Conservation (phyloP, 2,888 invertebrate genomes). For the Ophion costatus region DNA sequence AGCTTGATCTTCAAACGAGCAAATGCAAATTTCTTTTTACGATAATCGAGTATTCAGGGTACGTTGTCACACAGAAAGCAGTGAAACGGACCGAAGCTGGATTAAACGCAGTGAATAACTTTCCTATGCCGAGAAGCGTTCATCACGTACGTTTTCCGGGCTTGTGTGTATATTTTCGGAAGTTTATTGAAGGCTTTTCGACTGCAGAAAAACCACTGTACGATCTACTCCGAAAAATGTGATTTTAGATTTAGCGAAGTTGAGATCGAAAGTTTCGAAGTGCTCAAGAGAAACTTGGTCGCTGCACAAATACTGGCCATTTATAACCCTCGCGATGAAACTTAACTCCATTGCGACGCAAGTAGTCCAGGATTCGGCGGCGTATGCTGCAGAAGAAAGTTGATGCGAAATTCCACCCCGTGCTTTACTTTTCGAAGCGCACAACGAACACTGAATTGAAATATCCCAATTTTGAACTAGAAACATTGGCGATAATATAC, state of each 20-base stretch:
- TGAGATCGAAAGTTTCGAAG: conserved; percentile 46
- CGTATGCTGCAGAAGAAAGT: conserved; percentile 75
- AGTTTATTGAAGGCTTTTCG: conserved; percentile 69
- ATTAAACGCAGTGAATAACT: conserved; percentile 64
- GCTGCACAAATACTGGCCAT: conserved; percentile 56
- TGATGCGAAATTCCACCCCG: conserved; percentile 72
- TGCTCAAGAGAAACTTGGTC: conserved; percentile 36
- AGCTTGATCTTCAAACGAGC: conserved; percentile 48
- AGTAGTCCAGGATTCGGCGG: conserved; percentile 74
- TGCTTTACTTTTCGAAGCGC: conserved; percentile 76
- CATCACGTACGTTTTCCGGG: conserved; percentile 71
- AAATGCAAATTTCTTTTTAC: conserved; percentile 65
- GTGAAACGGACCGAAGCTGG: conserved; percentile 60
- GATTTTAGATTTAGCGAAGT: conserved; percentile 49
- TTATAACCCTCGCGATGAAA: conserved; percentile 39
- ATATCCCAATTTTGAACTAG: conserved; percentile 78
- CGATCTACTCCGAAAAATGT: conserved; percentile 64
- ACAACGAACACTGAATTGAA: conserved; percentile 72
- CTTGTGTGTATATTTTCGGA: conserved; percentile 70
- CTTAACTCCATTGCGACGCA: conserved; percentile 76
- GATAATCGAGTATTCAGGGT: conserved; percentile 64
- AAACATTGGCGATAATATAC: conserved; percentile 69
- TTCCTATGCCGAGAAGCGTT: conserved; percentile 66
- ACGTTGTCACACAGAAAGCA: conserved; percentile 58
- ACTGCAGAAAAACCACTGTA: conserved; percentile 72